Conservation (phyloP, 2,113 vertebrate genomes). For the Anhinga anhinga region DNA sequence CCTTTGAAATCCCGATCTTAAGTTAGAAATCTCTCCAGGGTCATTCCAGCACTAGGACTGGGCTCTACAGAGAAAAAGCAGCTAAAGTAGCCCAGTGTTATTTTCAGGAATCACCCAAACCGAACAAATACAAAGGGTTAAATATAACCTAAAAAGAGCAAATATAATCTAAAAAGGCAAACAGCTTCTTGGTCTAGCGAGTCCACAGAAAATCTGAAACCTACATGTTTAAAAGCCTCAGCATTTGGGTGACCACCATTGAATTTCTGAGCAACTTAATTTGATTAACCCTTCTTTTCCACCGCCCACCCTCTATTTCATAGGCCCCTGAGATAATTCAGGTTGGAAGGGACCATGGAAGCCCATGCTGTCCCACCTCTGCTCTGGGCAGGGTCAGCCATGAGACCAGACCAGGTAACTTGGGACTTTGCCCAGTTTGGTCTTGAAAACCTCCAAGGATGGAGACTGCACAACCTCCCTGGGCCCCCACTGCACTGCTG, state of each 20-base stretch:
- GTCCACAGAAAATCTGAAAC: not conserved
- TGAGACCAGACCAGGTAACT: not conserved
- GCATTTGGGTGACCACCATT: not conserved
- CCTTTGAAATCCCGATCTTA: not conserved
- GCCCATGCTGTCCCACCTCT: not conserved
- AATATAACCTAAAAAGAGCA: not conserved
- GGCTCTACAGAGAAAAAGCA: not conserved
- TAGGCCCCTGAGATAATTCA: not conserved
- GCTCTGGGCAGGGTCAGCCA: not conserved
- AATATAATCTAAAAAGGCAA: not conserved
- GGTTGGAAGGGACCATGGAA: not conserved
- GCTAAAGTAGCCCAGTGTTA: not conserved
- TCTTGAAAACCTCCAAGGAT: not conserved
- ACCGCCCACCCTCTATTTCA: not conserved
- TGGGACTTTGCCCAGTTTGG: not conserved
- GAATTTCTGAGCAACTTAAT: not conserved
- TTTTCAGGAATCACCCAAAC: not conserved
- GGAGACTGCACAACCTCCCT: not conserved
- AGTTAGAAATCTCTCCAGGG: not conserved
- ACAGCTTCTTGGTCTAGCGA: not conserved
- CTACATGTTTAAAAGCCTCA: not conserved
- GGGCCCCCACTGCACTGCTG: not conserved
- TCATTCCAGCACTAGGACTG: not conserved
- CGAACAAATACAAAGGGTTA: not conserved
- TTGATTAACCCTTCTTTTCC: not conserved